Base-by-base conservation (phyloP, 2,797 vertebrate species). In the Gambelia wislizenii region DNA sequence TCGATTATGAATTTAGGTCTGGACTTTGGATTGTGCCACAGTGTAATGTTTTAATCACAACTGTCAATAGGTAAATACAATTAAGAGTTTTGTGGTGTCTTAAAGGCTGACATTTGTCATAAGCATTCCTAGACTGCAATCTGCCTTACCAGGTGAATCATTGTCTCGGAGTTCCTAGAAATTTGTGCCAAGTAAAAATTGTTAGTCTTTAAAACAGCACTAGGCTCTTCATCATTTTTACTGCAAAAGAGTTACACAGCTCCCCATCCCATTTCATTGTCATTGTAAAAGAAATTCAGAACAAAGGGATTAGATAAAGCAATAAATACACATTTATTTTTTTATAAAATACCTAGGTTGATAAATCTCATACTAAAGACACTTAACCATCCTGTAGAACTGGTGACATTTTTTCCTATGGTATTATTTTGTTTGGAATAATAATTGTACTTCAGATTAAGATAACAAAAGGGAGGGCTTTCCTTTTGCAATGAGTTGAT, bases 41-140 rank as follows among this genome's bases (percentile, higher is more conserved):
- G 56, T 86, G 87, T 89, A 89, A 12, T 7, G 83, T 92, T 94
- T 81, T 78, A 44, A 76, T 33, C 27, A 75, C 0, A 75, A 44
- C 30, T 42, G 7, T 20, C 9, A n/a, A 47, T 83, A 18, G 30
- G 61, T 27, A 27, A 56, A 56, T 25, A 64, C 61, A 67, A 33
- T 33, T 18, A 67, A 67, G 9, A 67, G 12, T 33, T 27, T 67
- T 67, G 64, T 67, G 27, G 27, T 30, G 10, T 27, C 6, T 67
- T 67, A 33, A 4, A 67, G 9, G 12, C 22, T 33, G 27, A 12
- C 10, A 67, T 67, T 67, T 67, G 64, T 2, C 9, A 30, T 67
- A 67, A 67, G 61, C 10, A 30, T 64, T 64, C 61, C 27, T 64
- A 64, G 61, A 3, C 9, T 67, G 64, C 22, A 64, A 10, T 27